These are phyloP conservation scores for Dilophus febrilis DNA, from an alignment of 2,888 invertebrate genomes.

Conservation along the genomic window DNA sequence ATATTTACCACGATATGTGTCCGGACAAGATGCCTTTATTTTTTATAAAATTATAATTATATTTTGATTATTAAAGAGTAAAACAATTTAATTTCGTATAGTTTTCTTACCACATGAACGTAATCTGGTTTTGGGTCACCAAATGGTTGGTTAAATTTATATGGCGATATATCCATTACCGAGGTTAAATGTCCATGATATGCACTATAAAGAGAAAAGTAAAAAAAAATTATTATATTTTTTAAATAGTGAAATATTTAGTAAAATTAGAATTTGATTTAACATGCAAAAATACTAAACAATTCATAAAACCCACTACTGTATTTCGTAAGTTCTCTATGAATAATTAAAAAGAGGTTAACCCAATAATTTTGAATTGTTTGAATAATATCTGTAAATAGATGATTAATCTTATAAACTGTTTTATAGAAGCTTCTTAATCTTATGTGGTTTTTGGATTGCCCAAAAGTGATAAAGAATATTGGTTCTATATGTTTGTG, in stretches of 20 bases:
- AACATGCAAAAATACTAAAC: neutral
- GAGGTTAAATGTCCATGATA: slow-evolving; percentile 97
- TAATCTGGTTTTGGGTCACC: slow-evolving; percentile 67
- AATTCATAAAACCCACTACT: too few species aligned
- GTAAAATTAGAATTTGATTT: slow-evolving; percentile 2
- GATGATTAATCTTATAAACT: too few species aligned
- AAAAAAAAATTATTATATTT: slow-evolving; percentile 1
- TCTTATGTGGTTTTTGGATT: too few species aligned
- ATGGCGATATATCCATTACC: slow-evolving; percentile 93
- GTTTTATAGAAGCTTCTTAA: too few species aligned
- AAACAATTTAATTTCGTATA: too few species aligned
- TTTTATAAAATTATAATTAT: slow-evolving; percentile 2
- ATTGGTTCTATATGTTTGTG: too few species aligned
- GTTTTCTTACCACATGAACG: slow-evolving; percentile 66
- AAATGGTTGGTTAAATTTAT: slow-evolving; percentile 87
- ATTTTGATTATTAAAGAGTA: too few species aligned
- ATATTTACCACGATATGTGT: slow-evolving; percentile 83
- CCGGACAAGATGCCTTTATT: slow-evolving; percentile 68
- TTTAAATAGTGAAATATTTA: neutral
- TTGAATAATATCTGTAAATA: too few species aligned
- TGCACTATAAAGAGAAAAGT: slow-evolving; percentile 53
- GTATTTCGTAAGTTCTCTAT: too few species aligned
- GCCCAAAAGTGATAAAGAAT: too few species aligned
- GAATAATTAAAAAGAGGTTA: too few species aligned
- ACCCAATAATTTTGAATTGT: too few species aligned